These are phyloP conservation scores for Galaxea fascicularis DNA, from an alignment of 92 coral and sea anemone species.

Conservation along the genomic window DNA sequence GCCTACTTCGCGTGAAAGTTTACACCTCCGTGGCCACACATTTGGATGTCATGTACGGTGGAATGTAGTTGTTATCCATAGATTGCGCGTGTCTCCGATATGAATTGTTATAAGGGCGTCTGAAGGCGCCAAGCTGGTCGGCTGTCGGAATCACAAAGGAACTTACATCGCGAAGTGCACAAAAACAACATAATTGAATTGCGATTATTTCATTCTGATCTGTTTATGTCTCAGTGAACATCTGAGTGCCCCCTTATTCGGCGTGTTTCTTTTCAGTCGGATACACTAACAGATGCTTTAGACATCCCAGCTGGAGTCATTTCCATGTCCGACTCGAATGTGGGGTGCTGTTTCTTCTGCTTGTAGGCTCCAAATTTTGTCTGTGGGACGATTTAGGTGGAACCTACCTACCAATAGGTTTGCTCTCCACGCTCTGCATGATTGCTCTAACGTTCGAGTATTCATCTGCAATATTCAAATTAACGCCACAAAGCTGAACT, in stretches of 20 bases:
- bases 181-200: constrained; percentile 41
- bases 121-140: constrained; percentile 42
- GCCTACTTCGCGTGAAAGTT: not conserved
- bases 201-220: constrained; percentile 21
- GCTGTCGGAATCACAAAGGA: constrained; percentile 45
- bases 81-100: constrained; percentile 22
- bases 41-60: not conserved
- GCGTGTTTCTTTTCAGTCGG: not conserved
- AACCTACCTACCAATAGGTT: no score
- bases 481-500: no score
- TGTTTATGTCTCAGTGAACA: constrained; percentile 20
- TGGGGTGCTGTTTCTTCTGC: no score
- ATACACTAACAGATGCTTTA: not conserved
- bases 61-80: constrained; percentile 24
- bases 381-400: no score
- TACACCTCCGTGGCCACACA: constrained; percentile 21
- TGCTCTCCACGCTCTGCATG: no score
- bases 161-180: constrained; percentile 24
- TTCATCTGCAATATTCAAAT: no score
- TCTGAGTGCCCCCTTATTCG: not conserved
- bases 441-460: no score
- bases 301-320: not conserved
- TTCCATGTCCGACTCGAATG: not conserved
- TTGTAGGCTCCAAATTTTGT: no score
- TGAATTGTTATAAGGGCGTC: constrained; percentile 35